Evolutionary conservation across 2,888 invertebrate species (phyloP), one percentile per base, ranked within the genome.

Genomic region (Hecatera dysodea): DNA sequence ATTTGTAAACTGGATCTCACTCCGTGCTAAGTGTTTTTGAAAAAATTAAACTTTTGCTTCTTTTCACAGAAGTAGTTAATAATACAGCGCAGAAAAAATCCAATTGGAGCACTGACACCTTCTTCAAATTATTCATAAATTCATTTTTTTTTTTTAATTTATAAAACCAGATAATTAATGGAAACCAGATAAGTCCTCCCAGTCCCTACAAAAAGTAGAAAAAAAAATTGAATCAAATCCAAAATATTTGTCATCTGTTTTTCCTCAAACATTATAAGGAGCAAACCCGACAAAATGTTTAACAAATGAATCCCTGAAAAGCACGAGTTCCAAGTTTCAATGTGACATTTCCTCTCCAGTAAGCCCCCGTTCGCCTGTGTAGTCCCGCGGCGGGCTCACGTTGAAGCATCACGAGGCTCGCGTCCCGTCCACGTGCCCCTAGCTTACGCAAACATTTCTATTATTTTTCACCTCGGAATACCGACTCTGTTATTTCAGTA

Each of bases 331-430:
- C 67, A 78, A 72, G 66, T 75, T 55, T 55, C 69, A 78, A 70
- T 65, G 77, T 79, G 72, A 79, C 74, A 75, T 79, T 81, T 79
- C 75, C 66, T 60, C 60, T 66, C 70, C 64, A 73, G 68, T 62
- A 46, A 63, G 64, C 72, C 59, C 78, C 71, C 68, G 71, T 81
- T 85, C 48, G 29, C 46, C 48, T 42, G 78, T 78, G 80, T 86
- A 81, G 72, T 81, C 81, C 75, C 72, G 81, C 55, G 46, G 29
- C 50, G 70, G 39, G 79, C 84, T 93, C 93, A 93, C 94, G 93
- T 93, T 92, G 90, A 73, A 70, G 74, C 71, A 81, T 88, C 94
- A 92, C 93, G 92, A 83, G 92, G 91, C 90, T 46, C 71, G 81
- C 78, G 69, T 56, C 76, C 70, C 60, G 59, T 75, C 86, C 91